phyloP scores from a whole-genome alignment of 2,113 vertebrate genomes.

The Rhinichthys klamathensis region DNA sequence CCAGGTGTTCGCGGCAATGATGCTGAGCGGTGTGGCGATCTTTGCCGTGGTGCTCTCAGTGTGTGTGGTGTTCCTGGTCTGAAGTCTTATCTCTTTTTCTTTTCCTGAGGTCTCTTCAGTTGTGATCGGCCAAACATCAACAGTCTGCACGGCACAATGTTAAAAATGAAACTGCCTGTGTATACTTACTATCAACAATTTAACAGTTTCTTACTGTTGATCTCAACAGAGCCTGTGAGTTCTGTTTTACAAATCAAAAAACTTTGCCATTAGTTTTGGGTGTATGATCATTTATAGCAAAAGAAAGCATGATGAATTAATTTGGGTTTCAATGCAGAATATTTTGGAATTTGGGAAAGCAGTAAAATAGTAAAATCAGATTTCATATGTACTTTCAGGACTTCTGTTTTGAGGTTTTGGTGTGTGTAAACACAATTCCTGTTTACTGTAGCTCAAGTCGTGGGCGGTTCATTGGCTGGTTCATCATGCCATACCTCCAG shows the following conservation, averaged over 20 bases:
- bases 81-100: conserved; percentile 23
- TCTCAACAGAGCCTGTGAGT: neutral
- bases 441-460: neutral
- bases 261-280: neutral
- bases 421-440: neutral
- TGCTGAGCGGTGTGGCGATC: conserved; percentile 58
- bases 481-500: neutral
- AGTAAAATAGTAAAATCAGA: neutral
- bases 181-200: neutral
- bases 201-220: neutral
- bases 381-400: neutral
- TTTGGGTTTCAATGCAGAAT: neutral
- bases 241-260: neutral
- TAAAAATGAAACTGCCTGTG: neutral
- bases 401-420: neutral
- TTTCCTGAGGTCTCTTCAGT: neutral
- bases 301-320: neutral
- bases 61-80: conserved; percentile 67
- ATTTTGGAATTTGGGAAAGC: neutral
- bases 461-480: neutral
- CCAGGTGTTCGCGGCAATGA: conserved; percentile 55
- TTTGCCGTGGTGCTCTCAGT: conserved; percentile 62
- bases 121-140: conserved; percentile 24
- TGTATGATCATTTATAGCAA: neutral
- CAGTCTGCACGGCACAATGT: neutral